Conservation (phyloP, 2,888 invertebrate species). For the Drosophila paranaensis region DNA sequence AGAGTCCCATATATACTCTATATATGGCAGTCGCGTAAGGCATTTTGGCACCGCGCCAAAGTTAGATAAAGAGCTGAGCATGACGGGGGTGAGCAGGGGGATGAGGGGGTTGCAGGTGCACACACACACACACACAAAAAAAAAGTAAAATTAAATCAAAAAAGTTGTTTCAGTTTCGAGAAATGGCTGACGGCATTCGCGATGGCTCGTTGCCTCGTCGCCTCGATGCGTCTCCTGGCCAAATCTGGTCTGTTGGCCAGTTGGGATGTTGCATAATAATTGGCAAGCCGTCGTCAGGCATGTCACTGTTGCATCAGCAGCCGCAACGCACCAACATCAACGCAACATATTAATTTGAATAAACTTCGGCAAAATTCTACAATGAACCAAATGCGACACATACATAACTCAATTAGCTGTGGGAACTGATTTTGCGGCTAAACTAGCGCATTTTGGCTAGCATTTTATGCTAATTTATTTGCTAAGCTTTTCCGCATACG, state of each 20-base stretch:
- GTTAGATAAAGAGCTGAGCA: not conserved
- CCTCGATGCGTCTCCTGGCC: constrained; percentile 54
- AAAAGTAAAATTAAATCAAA: constrained; percentile 25
- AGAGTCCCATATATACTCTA: constrained; percentile 32
- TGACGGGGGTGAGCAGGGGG: not conserved
- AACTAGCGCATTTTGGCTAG: constrained; percentile 30
- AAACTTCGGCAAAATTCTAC: constrained; percentile 50
- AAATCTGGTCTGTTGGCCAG: constrained; percentile 42
- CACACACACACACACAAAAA: too few species aligned
- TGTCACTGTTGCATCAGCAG: constrained; percentile 64
- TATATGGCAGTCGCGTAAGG: constrained; percentile 42
- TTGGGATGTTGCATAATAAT: constrained; percentile 45
- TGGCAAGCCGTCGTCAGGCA: constrained; percentile 24
- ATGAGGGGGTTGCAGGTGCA: constrained; percentile 3
- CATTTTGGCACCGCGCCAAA: constrained; percentile 47
- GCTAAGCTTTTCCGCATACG: constrained; percentile 75
- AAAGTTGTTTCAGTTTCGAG: constrained; percentile 69
- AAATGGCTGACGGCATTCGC: constrained; percentile 38
- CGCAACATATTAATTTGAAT: not conserved
- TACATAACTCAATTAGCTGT: constrained; percentile 53
- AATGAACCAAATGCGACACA: constrained; percentile 34
- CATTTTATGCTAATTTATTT: constrained; percentile 70
- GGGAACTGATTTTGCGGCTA: constrained; percentile 49
- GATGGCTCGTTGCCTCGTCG: constrained; percentile 16
- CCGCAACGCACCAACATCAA: not conserved